A percentile compares a stretch with the other conserved stretches of the same genome.
Evolutionary conservation across 2,888 invertebrate species (phyloP).

Genomic region (Drosophila quasianomalipes): DNA sequence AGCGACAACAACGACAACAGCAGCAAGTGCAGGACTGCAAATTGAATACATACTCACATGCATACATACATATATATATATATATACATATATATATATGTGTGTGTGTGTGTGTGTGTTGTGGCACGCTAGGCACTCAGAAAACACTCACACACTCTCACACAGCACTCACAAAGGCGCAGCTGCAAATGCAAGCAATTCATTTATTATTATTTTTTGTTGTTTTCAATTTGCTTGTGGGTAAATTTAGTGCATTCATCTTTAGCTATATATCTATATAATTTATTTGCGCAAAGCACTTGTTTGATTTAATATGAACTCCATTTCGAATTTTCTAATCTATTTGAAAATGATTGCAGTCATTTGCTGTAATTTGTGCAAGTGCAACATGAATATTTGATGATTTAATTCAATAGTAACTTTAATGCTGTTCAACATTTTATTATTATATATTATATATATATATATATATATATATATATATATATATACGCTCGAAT

Average conservation of each 20-base stretch:
- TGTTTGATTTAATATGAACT: not conserved
- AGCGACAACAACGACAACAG: not conserved
- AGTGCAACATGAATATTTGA: not conserved
- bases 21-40: conserved; percentile 1
- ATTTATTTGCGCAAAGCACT: not conserved
- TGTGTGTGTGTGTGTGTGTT: not conserved
- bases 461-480: not conserved
- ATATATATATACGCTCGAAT: not conserved
- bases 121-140: conserved; percentile 15
- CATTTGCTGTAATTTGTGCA: not conserved
- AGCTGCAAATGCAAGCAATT: not conserved
- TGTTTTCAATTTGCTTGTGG: not conserved
- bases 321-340: not conserved
- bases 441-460: not conserved
- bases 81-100: accelerated
- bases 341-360: not conserved
- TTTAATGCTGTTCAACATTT: not conserved
- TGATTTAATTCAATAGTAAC: not conserved
- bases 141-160: not conserved
- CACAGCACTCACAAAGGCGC: not conserved
- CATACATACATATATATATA: not conserved
- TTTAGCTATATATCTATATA: not conserved
- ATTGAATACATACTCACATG: conserved; percentile 14
- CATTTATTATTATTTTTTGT: not conserved
- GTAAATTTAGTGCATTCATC: not conserved